Conservation (phyloP, 2,797 vertebrate genomes). For the Coreius guichenoti region DNA sequence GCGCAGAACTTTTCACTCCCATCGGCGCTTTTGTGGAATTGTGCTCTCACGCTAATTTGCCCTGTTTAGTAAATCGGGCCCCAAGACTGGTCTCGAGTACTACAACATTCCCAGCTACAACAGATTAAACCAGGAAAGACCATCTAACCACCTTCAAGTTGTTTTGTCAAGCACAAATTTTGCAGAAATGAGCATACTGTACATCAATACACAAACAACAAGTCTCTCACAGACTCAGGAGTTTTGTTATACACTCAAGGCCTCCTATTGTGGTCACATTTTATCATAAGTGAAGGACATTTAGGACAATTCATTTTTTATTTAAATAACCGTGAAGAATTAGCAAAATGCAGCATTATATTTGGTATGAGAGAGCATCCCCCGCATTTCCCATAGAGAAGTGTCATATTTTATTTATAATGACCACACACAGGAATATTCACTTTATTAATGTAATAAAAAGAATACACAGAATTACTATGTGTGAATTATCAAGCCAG, state of each 20-base stretch:
- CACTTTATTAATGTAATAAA: not conserved
- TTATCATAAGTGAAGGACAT: not conserved
- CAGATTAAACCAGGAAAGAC: slow-evolving; percentile 2
- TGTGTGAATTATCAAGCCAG: not conserved
- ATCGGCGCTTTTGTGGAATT: too few relatives aligned
- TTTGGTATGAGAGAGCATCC: not conserved
- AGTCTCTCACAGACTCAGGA: not conserved
- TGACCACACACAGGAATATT: not conserved
- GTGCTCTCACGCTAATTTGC: too few relatives aligned
- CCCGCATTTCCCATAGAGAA: not conserved
- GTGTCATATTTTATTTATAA: not conserved
- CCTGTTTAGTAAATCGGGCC: too few relatives aligned
- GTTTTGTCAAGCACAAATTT: not conserved
- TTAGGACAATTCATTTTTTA: too few relatives aligned
- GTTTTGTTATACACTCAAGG: not conserved
- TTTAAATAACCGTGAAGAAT: not conserved
- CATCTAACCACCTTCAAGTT: not conserved
- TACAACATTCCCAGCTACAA: not conserved
- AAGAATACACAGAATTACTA: not conserved
- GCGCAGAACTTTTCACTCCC: too few relatives aligned
- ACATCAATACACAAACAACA: not conserved
- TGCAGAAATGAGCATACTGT: not conserved
- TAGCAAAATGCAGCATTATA: not conserved
- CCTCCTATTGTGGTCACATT: not conserved
- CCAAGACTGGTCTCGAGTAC: too few relatives aligned